Base-by-base conservation (phyloP, 2,888 invertebrate genomes). In the Drosophila cracens region DNA sequence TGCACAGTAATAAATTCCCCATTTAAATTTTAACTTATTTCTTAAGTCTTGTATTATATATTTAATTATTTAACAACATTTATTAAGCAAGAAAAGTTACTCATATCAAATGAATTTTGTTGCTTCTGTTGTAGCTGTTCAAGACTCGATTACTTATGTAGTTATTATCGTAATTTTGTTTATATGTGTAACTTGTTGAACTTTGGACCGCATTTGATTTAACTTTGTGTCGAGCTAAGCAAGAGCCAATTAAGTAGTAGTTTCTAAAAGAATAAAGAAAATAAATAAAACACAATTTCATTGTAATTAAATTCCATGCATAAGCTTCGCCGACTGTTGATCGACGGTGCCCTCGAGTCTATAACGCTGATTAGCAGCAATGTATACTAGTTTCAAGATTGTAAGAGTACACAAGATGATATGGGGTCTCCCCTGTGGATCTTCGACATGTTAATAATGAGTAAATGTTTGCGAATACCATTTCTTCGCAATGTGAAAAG, bases 161-260 rank as follows among this genome's bases (percentile, higher is more conserved):
- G 75, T 68, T 74, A 82, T 84, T 85, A 85, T 87, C 82, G 74
- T 73, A 68, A 66, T 74, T 70, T 68, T 83, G 25, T 31, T 21
- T 58, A 27, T 34, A 16, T 61, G 25, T 33, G 10, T 16, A 27
- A 38, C 16, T 52, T 31, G 10, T 34, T 61, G 77, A 70, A 85
- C 89, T 87, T 85, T 80, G 76, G 16, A 52, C 48, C 52, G 60
- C 33, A 54, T 82, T 69, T 59, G 63, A 71, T 66, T 75, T 59
- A 43, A 54, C 66, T 74, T 66, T 76, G 65, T 56, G 56, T 64
- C 59, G 52, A 60, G 61, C 67, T 71, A 74, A 81, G 74, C 80
- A 82, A 81, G 66, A 66, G 67, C 74, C 65, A 61, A 79, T 70
- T 69, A 59, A 71, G 27, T 67, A 46, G 60, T 64, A 46, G 68